Base-by-base conservation (phyloP, 2,888 invertebrate species). In the Crossocerus cetratus region DNA sequence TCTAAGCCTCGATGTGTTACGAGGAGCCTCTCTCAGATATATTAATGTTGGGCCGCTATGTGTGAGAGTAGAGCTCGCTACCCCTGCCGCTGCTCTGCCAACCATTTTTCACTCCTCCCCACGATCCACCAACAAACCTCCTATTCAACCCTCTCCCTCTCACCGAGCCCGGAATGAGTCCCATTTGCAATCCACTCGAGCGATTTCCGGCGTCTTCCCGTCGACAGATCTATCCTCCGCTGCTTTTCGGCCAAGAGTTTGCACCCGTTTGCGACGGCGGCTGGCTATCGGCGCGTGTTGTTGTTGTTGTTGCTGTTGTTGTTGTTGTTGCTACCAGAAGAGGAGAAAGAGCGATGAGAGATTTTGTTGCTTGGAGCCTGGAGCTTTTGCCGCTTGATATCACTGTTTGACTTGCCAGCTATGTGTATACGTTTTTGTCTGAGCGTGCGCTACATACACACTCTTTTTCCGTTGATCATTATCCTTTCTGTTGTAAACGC, bases 31-130 rank as follows among this genome's bases (percentile, higher is more conserved):
- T n/a, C n/a, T n/a, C n/a, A n/a, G n/a, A n/a, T n/a, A n/a, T n/a
- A n/a, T n/a, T n/a, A n/a, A n/a, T 74, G 79, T 75, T 81, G 77
- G 72, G 78, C 56, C 73, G 79, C 68, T 80, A 70, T 68, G 73
- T 75, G 62, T 72, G 66, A 80, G 62, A 78, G 73, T 78, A 83
- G 82, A 83, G 82, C 78, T 80, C 81, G 84, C 77, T 81, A 77
- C 68, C 74, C 76, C 75, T 69, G 71, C 69, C 77, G 83, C 74
- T 77, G 75, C 74, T 76, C 76, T 79, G 65, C 78, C 56, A 72
- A 76, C 53, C 65, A 80, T 60, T 67, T 69, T 71, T 69, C 57
- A 66, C 69, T 55, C 54, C n/a, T 49, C 1, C 49, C 49, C 49
- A 2, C 49, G 16, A 16, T 49, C 49, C 16, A 13, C 14, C 16